Evolutionary conservation across 2,888 invertebrate genomes (phyloP), one percentile per base, ranked within the genome.

Genomic region (Lasiommata megera): DNA sequence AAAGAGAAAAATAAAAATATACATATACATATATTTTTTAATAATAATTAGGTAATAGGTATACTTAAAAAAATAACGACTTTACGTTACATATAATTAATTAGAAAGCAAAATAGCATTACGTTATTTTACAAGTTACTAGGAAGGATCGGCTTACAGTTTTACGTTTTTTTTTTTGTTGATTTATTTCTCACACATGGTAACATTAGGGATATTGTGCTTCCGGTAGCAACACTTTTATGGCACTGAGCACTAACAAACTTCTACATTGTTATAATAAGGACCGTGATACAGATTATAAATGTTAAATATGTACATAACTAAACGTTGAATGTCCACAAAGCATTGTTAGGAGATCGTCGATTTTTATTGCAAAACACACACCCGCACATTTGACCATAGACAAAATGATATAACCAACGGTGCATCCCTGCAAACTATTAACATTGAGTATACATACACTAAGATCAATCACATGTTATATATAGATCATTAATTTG

Each of bases 211-310:
- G 86, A 16, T 50, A 37, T 40, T 40, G 52, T 88, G 86, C 85
- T 82, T 82, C 82, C 83, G 88, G 79, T 84, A 82, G 86, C 86
- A 85, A 87, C 84, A 84, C 81, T 77, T 75, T 76, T 89, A 90
- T 90, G 89, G 89, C 89, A 90, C 89, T 85, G 83, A 76, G 79
- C 75, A 82, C 74, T 78, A 80, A 64, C 62, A 77, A 77, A 71
- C 80, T 70, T 68, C 72, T 71, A 75, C 82, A 80, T 81, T 84
- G 80, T 86, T 87, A 88, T 83, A 88, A 84, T 86, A 88, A 86
- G 87, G 88, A 88, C 85, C 88, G 85, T 81, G 76, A 58, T 52
- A 52, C 52, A 52, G 31, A 29, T 41, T 41, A 40, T 16, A 40
- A 18, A 18, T 31, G 17, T 40, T 41, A 16, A 41, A 16, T 31